phyloP scores from a whole-genome alignment of 1,140 invertebrate species.

The Macrobrachium rosenbergii region DNA sequence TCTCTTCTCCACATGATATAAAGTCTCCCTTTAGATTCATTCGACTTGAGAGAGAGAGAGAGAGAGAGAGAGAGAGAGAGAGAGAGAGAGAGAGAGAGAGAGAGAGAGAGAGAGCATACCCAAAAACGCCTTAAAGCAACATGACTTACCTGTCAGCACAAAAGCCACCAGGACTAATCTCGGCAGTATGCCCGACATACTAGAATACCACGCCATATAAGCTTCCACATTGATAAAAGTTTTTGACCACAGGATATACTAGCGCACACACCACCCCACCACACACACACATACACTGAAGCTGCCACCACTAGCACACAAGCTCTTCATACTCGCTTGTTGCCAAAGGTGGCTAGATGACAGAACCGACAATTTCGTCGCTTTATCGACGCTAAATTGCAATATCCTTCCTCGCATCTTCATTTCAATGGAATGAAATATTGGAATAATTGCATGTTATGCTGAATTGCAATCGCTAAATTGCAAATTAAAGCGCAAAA shows the following conservation, averaged over 20 bases:
- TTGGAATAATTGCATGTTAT: conserved; percentile 26
- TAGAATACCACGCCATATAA: conserved; percentile 63
- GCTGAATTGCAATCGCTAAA: conserved; percentile 27
- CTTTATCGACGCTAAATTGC: conserved; percentile 27
- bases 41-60: no score
- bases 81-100: no score
- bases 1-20: neutral
- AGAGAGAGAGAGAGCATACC: neutral
- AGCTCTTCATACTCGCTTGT: neutral
- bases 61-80: no score
- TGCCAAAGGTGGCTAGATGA: conserved; percentile 5
- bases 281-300: conserved; percentile 51
- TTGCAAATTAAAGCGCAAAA: conserved; percentile 5
- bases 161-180: conserved; percentile 59
- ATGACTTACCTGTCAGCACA: conserved; percentile 57
- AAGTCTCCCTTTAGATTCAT: neutral
- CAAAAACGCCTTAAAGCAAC: neutral
- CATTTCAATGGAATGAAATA: neutral
- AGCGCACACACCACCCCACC: conserved; percentile 58
- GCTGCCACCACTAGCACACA: conserved; percentile 42
- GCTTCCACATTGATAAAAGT: conserved; percentile 61
- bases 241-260: conserved; percentile 45
- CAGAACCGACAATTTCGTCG: neutral
- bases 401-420: neutral
- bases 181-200: conserved; percentile 60